A percentile compares a stretch with the other conserved stretches of the same genome.
phyloP scores from a whole-genome alignment of 2,888 invertebrate species.

The Barypeithes pellucidus region DNA sequence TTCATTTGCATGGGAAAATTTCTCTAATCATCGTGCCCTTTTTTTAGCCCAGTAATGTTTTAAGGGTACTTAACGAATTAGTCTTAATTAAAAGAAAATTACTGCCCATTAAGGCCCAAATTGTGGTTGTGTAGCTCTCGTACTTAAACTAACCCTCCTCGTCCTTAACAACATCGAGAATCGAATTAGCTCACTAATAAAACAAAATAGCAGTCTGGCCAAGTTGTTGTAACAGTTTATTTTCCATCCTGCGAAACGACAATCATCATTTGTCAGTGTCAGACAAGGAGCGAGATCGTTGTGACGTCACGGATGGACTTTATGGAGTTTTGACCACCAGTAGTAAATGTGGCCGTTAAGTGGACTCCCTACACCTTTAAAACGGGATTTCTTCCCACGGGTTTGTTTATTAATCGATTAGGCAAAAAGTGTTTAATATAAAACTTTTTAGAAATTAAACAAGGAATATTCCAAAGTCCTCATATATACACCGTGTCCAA shows the following conservation, averaged over 20 bases:
- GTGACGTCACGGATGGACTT: slow-evolving; percentile 50
- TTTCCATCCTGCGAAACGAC: slow-evolving; percentile 16
- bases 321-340: no score
- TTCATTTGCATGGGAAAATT: no score
- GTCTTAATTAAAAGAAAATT: slow-evolving; percentile 13
- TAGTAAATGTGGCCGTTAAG: no score
- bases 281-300: slow-evolving; percentile 48
- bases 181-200: slow-evolving; percentile 9
- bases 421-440: no score
- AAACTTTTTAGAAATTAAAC: no score
- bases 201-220: slow-evolving; percentile 13
- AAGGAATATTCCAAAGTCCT: no score
- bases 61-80: slow-evolving; percentile 13
- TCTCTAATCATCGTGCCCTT: neutral
- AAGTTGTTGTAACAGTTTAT: slow-evolving; percentile 21
- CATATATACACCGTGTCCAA: no score
- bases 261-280: slow-evolving; percentile 49
- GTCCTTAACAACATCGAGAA: neutral
- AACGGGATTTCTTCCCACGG: no score
- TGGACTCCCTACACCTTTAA: no score
- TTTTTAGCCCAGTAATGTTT: neutral
- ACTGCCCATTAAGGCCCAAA: neutral
- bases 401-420: no score
- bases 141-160: neutral
- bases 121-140: neutral